Evolutionary conservation across 2,113 vertebrate species (phyloP), one percentile per base, ranked within the genome.

Genomic region (Plectropomus leopardus): DNA sequence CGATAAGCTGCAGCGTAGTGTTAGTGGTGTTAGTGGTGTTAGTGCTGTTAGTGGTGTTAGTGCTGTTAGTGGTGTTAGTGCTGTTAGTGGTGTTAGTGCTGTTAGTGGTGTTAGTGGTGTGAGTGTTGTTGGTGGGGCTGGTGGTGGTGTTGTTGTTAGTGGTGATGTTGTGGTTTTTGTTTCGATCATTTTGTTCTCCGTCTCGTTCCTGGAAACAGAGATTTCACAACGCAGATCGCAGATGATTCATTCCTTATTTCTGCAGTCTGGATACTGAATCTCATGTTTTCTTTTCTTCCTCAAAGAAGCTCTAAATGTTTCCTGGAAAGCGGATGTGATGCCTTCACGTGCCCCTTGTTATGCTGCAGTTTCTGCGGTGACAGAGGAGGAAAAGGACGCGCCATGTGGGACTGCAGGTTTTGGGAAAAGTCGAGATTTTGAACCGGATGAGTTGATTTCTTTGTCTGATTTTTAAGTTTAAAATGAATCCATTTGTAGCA

Each of bases 121-220:
- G n/a, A n/a, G n/a, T n/a, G n/a, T n/a, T n/a, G n/a, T n/a, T n/a
- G n/a, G n/a, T n/a, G n/a, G n/a, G n/a, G n/a, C n/a, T n/a, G n/a
- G n/a, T n/a, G n/a, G n/a, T n/a, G n/a, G n/a, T n/a, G n/a, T n/a
- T n/a, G n/a, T n/a, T n/a, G n/a, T n/a, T n/a, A n/a, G n/a, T n/a
- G 42, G 42, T 36, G 5, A 57, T 50, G 30, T 58, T n/a, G 10
- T 47, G 7, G 19, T 30, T n/a, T n/a, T 26, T 17, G 0, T 19
- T 15, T 1, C 36, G 36, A 36, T 53, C 26, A 23, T 54, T 28
- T 70, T 85, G 65, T 72, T n/a, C 67, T 69, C 23, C 17, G 54
- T 54, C 66, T 60, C 1, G 1, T 80, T 85, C 80, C 72, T 72
- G 68, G 82, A 85, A 80, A 66, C n/a, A 13, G 15, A n/a, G n/a